Evolutionary conservation across 2,888 invertebrate species (phyloP).

Genomic region (Zelleria hepariella): DNA sequence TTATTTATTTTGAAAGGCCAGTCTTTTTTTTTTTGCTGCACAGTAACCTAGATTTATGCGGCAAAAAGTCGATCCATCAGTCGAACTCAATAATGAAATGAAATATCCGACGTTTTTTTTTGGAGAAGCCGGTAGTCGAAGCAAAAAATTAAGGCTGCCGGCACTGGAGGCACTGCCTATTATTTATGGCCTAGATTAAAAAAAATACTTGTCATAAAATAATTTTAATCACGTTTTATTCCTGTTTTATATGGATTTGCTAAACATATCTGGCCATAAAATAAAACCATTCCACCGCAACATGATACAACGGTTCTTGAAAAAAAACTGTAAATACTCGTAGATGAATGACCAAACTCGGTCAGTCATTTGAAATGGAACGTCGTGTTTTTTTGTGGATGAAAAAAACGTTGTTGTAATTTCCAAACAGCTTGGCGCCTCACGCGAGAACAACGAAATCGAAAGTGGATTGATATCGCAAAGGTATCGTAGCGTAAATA

Average conservation of each 20-base stretch:
- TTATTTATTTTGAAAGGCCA: too few species aligned
- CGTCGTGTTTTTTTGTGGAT: slow-evolving; percentile 1
- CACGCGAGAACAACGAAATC: slow-evolving; percentile 3
- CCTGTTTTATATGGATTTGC: not conserved
- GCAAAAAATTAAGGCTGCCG: too few species aligned
- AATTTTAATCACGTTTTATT: too few species aligned
- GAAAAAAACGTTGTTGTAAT: slow-evolving; percentile 2
- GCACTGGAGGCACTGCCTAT: too few species aligned
- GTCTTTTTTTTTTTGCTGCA: too few species aligned
- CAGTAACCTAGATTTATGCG: not conserved
- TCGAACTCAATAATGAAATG: not conserved
- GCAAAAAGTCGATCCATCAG: not conserved
- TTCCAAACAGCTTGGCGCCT: slow-evolving; percentile 1
- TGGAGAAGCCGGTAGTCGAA: too few species aligned
- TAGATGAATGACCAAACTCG: not conserved
- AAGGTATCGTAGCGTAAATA: not conserved
- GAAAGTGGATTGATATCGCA: slow-evolving; percentile 1
- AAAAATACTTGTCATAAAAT: too few species aligned
- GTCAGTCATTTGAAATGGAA: not conserved
- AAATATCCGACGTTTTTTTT: not conserved
- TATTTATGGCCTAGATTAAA: not conserved
- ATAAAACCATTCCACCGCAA: not conserved
- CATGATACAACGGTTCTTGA: not conserved
- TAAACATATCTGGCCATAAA: not conserved
- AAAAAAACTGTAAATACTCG: too few species aligned